Base-by-base conservation (phyloP, 1,140 invertebrate species). In the Zaprionus ornatus region DNA sequence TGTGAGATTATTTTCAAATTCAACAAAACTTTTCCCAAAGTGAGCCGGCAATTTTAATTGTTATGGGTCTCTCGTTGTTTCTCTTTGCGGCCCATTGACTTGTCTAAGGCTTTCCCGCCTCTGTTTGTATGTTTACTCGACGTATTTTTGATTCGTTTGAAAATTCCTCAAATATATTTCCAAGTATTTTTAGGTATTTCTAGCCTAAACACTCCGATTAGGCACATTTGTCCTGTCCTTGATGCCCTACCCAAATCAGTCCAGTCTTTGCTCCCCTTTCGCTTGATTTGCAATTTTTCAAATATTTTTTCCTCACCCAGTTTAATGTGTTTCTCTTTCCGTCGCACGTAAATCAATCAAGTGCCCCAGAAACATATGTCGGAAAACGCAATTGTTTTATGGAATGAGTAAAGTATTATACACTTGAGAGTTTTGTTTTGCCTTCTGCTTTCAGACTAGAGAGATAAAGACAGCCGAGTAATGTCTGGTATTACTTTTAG, bases 1-100 rank as follows among this genome's bases (percentile, higher is more conserved):
- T 56, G 17, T 45, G 21, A 57, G 37, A 72, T 64, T 79, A 67
- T 77, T 77, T 79, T 79, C 23, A 72, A 77, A 48, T 77, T 79
- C 59, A 79, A 77, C 74, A 79, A 76, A 23, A 27, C n/a, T 54
- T 48, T 63, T 54, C 9, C 29, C 27, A 32, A 62, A 35, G 19
- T 17, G 17, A 9, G 25, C n/a, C 15, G 9, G n/a, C n/a, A 23
- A 23, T 42, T 73, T 62, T 62, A 21, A 68, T 68, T 68, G 50
- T 68, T 56, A 23, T 68, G 64, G 25, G 15, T 17, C 40, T 6
- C 40, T 45, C 9, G 29, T 29, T 9, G 9, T 32, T 32, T 6
- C n/a, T 42, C n/a, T 42, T 42, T 65, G 23, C 42, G 12, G 25
- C 60, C 32, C 48, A 70, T 78, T 78, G 65, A 61, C 29, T 32